Percentiles rank a stretch among this genome's conserved stretches.
phyloP scores from a whole-genome alignment of 2,888 invertebrate species.

The Tipula unca region DNA sequence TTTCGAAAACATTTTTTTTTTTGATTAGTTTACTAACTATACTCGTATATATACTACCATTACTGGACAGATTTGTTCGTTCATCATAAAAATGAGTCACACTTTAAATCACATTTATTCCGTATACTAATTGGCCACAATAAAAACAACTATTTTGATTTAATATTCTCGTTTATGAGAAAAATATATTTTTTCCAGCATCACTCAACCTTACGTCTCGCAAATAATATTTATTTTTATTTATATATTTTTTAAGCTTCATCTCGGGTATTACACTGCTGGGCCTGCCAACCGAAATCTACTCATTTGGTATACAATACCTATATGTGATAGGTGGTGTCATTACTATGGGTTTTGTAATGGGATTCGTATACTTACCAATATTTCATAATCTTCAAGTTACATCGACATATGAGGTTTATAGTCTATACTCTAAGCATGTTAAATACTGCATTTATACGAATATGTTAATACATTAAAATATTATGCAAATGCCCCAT shows the following conservation, averaged over 20 bases:
- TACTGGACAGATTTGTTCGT: too few relatives aligned
- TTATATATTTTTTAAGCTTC: constrained; percentile 44
- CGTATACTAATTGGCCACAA: not conserved
- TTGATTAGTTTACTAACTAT: too few relatives aligned
- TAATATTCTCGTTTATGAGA: not conserved
- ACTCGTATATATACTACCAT: too few relatives aligned
- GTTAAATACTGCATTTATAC: not conserved
- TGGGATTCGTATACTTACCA: constrained; percentile 60
- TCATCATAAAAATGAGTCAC: not conserved
- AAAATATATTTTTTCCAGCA: not conserved
- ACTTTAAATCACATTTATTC: not conserved
- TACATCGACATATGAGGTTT: constrained; percentile 72
- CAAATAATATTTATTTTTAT: not conserved
- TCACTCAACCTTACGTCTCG: not conserved
- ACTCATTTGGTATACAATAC: constrained; percentile 74
- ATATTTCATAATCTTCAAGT: constrained; percentile 65
- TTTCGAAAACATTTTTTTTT: too few relatives aligned
- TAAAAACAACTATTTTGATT: not conserved
- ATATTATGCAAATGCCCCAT: not conserved
- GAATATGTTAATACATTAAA: too few relatives aligned
- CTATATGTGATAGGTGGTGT: constrained; percentile 55
- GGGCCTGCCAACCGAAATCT: constrained; percentile 72
- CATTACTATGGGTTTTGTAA: constrained; percentile 54
- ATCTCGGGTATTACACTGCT: constrained; percentile 70
- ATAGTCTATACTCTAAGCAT: constrained; percentile 25